phyloP scores from a whole-genome alignment of 2,113 vertebrate species.

The Tachysurus fulvidraco region DNA sequence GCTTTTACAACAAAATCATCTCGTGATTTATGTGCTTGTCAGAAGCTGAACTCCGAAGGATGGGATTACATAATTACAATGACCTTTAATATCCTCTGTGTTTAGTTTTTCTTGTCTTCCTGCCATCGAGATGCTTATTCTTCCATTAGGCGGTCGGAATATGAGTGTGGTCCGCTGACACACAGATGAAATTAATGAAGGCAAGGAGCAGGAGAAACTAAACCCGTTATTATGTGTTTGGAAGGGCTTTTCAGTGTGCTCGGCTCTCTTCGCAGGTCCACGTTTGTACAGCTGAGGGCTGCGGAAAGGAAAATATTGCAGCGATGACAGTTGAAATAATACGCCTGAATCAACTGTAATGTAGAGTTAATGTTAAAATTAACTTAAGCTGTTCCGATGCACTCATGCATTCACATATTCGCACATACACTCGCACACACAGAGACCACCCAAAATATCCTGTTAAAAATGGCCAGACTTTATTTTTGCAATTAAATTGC shows the following conservation, averaged over 20 bases:
- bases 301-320: slow-evolving; percentile 48
- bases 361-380: slow-evolving; percentile 45
- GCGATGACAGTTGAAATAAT: slow-evolving; percentile 51
- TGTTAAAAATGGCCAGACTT: slow-evolving; percentile 11
- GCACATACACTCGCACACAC: slow-evolving; percentile 27
- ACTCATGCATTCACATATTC: slow-evolving; percentile 25
- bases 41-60: slow-evolving; percentile 30
- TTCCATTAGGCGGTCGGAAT: slow-evolving; percentile 44
- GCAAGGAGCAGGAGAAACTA: slow-evolving; percentile 30
- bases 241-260: slow-evolving; percentile 22
- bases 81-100: slow-evolving; percentile 44
- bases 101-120: slow-evolving; percentile 45
- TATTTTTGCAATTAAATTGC: slow-evolving; percentile 15
- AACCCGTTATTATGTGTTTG: slow-evolving; percentile 44
- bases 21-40: slow-evolving; percentile 47
- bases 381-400: slow-evolving; percentile 40
- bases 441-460: slow-evolving; percentile 36
- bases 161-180: slow-evolving; percentile 47
- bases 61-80: slow-evolving; percentile 44
- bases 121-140: slow-evolving; percentile 45
- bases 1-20: slow-evolving; percentile 40
- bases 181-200: slow-evolving; percentile 42
- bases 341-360: slow-evolving; percentile 46
- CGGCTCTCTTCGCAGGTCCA: slow-evolving; percentile 27
- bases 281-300: slow-evolving; percentile 50